Conservation (phyloP, 2,888 invertebrate species). For the Zootermopsis nevadensis region DNA sequence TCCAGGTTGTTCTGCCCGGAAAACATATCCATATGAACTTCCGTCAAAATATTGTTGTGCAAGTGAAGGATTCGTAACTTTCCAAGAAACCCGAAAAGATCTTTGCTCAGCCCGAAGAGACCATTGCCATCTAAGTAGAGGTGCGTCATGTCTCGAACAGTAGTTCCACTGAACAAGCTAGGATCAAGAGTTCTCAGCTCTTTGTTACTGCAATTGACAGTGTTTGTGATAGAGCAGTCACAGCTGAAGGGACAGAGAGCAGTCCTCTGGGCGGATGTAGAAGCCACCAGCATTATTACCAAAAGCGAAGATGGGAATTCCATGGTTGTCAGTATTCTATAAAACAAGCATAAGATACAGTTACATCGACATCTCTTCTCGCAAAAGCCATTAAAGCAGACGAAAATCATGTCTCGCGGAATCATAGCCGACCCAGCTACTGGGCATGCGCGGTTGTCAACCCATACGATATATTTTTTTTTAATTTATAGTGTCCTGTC, state of each 20-base stretch:
- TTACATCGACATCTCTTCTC: not conserved
- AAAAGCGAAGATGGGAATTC: not conserved
- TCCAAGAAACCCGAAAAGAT: not conserved
- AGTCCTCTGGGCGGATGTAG: not conserved
- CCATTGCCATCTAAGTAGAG: conserved; percentile 12
- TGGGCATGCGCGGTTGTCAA: not conserved
- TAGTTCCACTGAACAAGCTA: not conserved
- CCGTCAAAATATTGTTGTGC: conserved; percentile 10
- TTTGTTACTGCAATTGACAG: conserved; percentile 1
- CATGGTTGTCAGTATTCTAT: not conserved
- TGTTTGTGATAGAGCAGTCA: not conserved
- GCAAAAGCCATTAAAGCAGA: not conserved
- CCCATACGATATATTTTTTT: not conserved
- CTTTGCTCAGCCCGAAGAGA: not conserved
- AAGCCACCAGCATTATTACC: not conserved
- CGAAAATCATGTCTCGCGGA: not conserved
- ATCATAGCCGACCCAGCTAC: not conserved
- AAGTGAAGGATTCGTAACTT: not conserved
- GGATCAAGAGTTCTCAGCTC: conserved; percentile 2
- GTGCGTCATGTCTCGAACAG: not conserved
- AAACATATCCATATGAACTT: not conserved
- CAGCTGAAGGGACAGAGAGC: not conserved
- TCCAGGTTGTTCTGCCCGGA: conserved; percentile 1
- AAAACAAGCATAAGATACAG: not conserved
- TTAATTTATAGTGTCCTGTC: not conserved